A percentile compares a stretch with the other conserved stretches of the same genome.
Conservation (phyloP, 2,113 vertebrate genomes). For the Oncorhynchus nerka region DNA sequence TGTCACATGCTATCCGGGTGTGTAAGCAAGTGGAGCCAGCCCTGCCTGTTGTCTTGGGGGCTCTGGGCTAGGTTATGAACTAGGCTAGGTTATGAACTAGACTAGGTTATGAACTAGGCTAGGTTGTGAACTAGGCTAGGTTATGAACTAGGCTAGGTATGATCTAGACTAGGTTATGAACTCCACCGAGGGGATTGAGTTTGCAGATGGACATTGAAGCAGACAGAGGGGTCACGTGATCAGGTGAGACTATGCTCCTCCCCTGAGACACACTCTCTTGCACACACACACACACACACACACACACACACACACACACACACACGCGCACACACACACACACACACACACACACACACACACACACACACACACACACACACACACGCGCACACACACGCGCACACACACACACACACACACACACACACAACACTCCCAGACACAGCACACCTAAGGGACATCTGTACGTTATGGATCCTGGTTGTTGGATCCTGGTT, state of each 20-base stretch:
- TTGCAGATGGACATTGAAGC: constrained; percentile 45
- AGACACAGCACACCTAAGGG: neutral
- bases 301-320: neutral
- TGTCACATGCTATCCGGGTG: constrained; percentile 39
- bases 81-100: too few species aligned
- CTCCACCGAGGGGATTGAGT: constrained; percentile 36
- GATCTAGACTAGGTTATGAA: constrained; percentile 15
- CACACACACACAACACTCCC: too few species aligned
- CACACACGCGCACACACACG: neutral
- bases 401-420: neutral
- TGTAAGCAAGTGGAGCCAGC: constrained; percentile 20
- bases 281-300: neutral
- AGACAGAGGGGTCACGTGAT: constrained; percentile 49
- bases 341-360: neutral
- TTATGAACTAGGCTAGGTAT: too few species aligned
- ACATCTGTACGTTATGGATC: constrained; percentile 10
- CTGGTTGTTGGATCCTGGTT: constrained; percentile 17
- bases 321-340: too few species aligned
- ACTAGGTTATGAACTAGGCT: too few species aligned
- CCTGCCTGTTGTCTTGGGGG: constrained; percentile 7
- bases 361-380: neutral
- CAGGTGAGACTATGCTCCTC: constrained; percentile 36
- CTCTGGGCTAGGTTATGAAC: too few species aligned
- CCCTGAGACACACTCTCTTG: too few species aligned
- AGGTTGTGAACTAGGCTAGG: too few species aligned